These are phyloP conservation scores for Loriculus beryllinus DNA, from an alignment of 2,797 vertebrate genomes.

Conservation along the genomic window DNA sequence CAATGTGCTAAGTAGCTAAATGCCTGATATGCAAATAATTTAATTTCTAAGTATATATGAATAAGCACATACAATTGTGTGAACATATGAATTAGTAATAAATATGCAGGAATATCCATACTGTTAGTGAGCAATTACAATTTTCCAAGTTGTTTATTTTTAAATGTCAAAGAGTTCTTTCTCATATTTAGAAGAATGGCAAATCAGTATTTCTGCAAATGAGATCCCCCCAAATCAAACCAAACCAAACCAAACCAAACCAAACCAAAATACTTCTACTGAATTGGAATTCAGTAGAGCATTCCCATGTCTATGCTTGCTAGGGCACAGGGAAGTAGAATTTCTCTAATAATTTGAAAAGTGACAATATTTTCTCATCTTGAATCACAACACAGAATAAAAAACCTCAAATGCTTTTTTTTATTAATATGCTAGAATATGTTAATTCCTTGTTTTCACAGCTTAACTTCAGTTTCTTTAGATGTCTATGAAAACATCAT, in stretches of 20 bases:
- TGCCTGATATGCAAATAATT: not conserved
- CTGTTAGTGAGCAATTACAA: not conserved
- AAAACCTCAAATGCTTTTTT: not conserved
- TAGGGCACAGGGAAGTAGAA: not conserved
- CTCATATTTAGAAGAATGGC: not conserved
- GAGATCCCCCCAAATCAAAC: accelerated
- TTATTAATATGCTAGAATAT: not conserved
- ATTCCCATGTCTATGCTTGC: not conserved
- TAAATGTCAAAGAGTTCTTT: not conserved
- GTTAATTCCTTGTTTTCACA: not conserved
- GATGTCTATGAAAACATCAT: not conserved
- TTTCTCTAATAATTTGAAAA: not conserved
- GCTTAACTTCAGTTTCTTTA: not conserved
- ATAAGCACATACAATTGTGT: not conserved
- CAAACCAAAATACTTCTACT: not conserved
- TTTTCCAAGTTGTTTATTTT: not conserved
- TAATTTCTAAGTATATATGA: not conserved
- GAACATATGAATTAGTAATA: not conserved
- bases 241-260: not conserved
- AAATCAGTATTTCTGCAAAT: not conserved
- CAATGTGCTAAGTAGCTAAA: not conserved
- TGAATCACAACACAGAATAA: not conserved
- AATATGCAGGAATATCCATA: not conserved
- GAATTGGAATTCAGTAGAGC: not conserved
- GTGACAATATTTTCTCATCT: not conserved